Evolutionary conservation across 2,113 vertebrate genomes (phyloP).

Genomic region (Lamprologus lemairii): DNA sequence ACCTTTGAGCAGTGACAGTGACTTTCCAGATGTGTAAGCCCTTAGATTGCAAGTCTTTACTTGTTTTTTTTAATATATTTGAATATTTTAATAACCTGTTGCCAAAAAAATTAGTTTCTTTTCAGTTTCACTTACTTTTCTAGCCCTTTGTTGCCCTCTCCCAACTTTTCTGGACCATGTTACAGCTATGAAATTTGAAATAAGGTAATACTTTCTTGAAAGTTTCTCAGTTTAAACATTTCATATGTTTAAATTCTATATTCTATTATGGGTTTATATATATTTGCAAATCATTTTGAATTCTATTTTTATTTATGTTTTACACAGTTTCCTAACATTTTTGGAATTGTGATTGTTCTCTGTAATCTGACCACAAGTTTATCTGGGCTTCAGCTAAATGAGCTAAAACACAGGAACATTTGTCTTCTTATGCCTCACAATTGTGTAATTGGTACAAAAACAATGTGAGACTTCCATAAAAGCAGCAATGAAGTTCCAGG

Average conservation of each 20-base stretch:
- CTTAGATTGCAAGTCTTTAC: background rate
- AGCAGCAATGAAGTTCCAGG: background rate
- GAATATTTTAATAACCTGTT: background rate
- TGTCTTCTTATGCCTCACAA: background rate
- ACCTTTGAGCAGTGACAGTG: background rate
- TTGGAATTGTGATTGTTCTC: background rate
- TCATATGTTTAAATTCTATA: background rate
- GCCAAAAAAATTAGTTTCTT: accelerated
- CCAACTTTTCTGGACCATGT: background rate
- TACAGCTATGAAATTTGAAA: background rate
- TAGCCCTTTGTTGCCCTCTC: background rate
- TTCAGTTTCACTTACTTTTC: background rate
- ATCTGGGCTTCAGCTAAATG: background rate
- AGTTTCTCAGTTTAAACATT: background rate
- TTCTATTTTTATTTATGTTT: background rate
- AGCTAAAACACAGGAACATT: background rate
- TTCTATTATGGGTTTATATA: background rate
- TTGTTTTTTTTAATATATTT: background rate
- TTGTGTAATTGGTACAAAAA: background rate
- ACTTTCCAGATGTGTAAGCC: background rate
- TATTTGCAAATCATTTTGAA: background rate
- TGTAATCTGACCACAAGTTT: background rate
- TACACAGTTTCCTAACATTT: background rate
- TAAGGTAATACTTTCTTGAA: background rate
- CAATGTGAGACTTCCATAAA: background rate